phyloP scores from a whole-genome alignment of 2,888 invertebrate species.

The Parascotia fuliginaria region DNA sequence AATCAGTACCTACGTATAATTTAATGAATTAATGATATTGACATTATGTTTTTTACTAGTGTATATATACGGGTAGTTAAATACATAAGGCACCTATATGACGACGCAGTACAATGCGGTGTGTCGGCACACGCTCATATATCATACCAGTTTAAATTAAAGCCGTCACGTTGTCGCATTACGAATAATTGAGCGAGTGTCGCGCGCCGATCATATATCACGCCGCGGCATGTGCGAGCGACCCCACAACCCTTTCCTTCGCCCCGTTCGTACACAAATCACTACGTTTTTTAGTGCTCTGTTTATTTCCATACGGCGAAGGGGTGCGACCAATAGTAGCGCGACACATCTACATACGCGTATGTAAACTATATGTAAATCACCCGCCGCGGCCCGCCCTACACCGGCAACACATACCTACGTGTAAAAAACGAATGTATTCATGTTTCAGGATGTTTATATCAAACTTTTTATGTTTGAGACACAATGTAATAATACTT shows the following conservation, averaged over 20 bases:
- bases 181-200: slow-evolving; percentile 58
- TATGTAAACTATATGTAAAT: slow-evolving; percentile 32
- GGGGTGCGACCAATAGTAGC: slow-evolving; percentile 52
- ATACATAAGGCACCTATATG: background rate
- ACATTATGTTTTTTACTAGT: too few relatives aligned
- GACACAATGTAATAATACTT: too few relatives aligned
- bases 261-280: slow-evolving; percentile 38
- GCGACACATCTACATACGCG: slow-evolving; percentile 62
- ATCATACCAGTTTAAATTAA: slow-evolving; percentile 73
- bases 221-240: slow-evolving; percentile 47
- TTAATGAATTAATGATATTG: too few relatives aligned
- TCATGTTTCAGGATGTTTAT: too few relatives aligned
- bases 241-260: slow-evolving; percentile 47
- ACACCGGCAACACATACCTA: too few relatives aligned
- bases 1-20: too few relatives aligned
- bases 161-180: slow-evolving; percentile 66
- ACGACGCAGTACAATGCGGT: too few relatives aligned
- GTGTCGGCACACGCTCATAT: slow-evolving; percentile 46
- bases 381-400: slow-evolving; percentile 7
- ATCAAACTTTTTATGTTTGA: too few relatives aligned
- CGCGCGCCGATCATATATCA: slow-evolving; percentile 56
- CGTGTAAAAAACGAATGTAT: too few relatives aligned
- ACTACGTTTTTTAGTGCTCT: slow-evolving; percentile 47
- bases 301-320: slow-evolving; percentile 41
- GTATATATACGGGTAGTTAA: too few relatives aligned